phyloP scores from a whole-genome alignment of 2,888 invertebrate species.

The Archaeoteleia sp. region DNA sequence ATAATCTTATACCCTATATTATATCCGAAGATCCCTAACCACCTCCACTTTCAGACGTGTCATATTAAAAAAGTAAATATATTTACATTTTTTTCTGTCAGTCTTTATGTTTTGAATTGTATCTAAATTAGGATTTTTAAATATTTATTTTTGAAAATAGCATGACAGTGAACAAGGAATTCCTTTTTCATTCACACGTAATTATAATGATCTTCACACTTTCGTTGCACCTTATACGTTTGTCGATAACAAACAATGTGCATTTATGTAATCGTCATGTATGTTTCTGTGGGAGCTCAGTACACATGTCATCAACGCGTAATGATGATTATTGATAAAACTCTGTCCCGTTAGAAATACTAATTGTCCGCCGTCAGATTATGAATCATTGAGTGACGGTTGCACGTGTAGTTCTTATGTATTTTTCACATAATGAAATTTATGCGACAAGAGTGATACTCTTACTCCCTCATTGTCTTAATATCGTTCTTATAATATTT shows the following conservation, averaged over 20 bases:
- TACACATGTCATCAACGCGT: constrained; percentile 13
- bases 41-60: no score
- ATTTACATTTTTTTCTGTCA: no score
- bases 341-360: constrained; percentile 46
- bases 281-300: not conserved
- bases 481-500: constrained; percentile 12
- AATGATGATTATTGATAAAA: constrained; percentile 28
- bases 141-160: no score
- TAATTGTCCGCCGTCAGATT: constrained; percentile 24
- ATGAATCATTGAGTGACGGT: constrained; percentile 33
- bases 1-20: no score
- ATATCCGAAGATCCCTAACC: no score
- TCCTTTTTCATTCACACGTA: no score
- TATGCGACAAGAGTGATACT: constrained; percentile 3
- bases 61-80: no score
- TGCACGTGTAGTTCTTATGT: constrained; percentile 4
- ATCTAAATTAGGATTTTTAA: no score
- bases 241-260: not conserved
- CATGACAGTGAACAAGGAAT: no score
- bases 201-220: no score
- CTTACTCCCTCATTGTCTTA: constrained; percentile 18
- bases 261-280: constrained; percentile 33
- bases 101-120: no score
- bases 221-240: not conserved
- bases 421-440: not conserved